Evolutionary conservation across 2,888 invertebrate species (phyloP), one percentile per base, ranked within the genome.

Genomic region (Lampropteryx suffumata): DNA sequence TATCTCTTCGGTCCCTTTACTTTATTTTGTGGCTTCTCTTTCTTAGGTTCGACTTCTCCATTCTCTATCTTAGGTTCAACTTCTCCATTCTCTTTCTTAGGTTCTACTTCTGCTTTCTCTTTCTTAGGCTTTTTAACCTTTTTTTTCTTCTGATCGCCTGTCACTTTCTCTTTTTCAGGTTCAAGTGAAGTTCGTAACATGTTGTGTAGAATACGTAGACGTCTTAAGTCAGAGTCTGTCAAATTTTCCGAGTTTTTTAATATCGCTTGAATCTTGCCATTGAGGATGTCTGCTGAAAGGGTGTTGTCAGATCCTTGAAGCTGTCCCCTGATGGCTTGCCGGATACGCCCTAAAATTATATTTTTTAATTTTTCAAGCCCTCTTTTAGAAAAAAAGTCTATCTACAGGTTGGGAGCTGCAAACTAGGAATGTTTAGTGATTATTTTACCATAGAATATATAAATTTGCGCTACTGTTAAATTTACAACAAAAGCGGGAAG

Each of bases 1-100:
- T 90, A 90, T 80, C 90, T 72, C 54, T 89, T 90, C 0, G 84
- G 79, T 0, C 84, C 82, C 49, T 76, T 82, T 0, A 64, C 60
- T 59, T 77, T 77, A 36, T 67, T 60, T 0, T 17, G 2, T 17
- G 17, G 17, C 17, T 17, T 17, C 5, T 57, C 61, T 9, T 59
- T 65, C 10, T 68, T 67, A 8, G 63, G 62, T 8, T 53, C 56
- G 3, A 29, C 33, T 9, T 26, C 48, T n/a, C n/a, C n/a, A n/a
- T n/a, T n/a, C n/a, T n/a, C n/a, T n/a, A n/a, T n/a, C n/a, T n/a
- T n/a, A n/a, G n/a, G n/a, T n/a, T n/a, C n/a, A n/a, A n/a, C n/a
- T 1, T 47, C 36, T 13, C n/a, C 29, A 32, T 17, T 50, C 52
- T 21, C 47, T 49, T 8, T n/a, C n/a, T n/a, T n/a, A n/a, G n/a